phyloP scores from a whole-genome alignment of 2,797 vertebrate genomes.

The Brachyrhaphis roseni region DNA sequence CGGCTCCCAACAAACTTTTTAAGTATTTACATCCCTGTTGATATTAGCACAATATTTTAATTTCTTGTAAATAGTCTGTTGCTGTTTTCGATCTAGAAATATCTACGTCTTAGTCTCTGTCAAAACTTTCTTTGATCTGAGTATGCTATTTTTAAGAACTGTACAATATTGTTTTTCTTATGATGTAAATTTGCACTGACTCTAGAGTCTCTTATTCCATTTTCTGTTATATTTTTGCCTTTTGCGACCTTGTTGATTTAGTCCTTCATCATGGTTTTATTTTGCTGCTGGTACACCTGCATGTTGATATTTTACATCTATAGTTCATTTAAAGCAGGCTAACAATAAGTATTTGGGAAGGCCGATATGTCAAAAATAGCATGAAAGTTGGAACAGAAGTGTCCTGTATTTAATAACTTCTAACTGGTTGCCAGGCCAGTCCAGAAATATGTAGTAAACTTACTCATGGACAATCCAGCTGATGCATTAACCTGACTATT shows the following conservation, averaged over 20 bases:
- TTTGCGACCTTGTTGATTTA: not conserved
- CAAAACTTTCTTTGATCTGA: not conserved
- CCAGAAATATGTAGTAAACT: not conserved
- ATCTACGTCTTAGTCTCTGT: not conserved
- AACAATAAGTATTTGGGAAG: not conserved
- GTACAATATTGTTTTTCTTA: not conserved
- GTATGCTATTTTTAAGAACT: not conserved
- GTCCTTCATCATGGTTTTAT: not conserved
- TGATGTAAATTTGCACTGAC: not conserved
- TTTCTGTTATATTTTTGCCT: not conserved
- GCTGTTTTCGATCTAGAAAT: not conserved
- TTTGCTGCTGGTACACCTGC: not conserved
- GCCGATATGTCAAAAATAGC: not conserved
- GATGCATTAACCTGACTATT: slow-evolving; percentile 15
- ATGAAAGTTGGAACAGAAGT: not conserved
- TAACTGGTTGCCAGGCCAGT: not conserved
- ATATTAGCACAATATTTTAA: not conserved
- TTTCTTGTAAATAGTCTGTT: not conserved
- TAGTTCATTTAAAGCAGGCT: not conserved
- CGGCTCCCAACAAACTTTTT: not conserved
- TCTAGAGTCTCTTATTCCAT: not conserved
- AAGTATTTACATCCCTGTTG: not conserved
- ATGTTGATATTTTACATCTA: not conserved
- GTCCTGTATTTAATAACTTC: not conserved
- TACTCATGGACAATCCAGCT: not conserved